A percentile compares a stretch with the other conserved stretches of the same genome.
Conservation (phyloP, 2,113 vertebrate species). For the Pseudois nayaur region DNA sequence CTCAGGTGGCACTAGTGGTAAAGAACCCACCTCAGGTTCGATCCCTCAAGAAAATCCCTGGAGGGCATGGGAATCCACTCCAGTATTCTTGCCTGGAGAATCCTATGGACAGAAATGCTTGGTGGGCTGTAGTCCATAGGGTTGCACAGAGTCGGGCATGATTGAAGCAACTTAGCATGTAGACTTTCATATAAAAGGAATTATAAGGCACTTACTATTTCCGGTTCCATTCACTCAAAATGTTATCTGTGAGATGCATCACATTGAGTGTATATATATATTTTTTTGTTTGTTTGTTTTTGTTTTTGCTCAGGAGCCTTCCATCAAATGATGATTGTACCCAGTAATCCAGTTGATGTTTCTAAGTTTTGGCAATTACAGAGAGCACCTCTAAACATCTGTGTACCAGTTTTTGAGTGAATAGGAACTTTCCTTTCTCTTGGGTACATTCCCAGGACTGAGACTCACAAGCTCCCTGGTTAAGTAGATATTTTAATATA, state of each 20-base stretch:
- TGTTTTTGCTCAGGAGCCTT: not conserved
- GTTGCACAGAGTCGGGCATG: not conserved
- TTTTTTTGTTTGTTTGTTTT: not conserved
- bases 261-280: not conserved
- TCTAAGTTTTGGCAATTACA: not conserved
- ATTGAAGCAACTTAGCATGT: not conserved
- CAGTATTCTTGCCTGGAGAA: not conserved
- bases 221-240: not conserved
- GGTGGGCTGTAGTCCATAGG: not conserved
- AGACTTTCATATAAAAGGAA: not conserved
- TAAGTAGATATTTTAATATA: not conserved
- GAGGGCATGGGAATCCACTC: not conserved
- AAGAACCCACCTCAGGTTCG: not conserved
- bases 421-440: not conserved
- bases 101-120: not conserved
- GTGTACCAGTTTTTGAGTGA: not conserved
- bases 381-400: not conserved
- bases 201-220: not conserved
- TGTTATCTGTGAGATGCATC: not conserved
- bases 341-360: not conserved
- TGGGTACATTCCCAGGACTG: not conserved
- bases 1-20: not conserved
- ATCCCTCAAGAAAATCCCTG: not conserved
- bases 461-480: not conserved
- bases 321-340: not conserved